These are phyloP conservation scores for Drosophila mauritiana DNA, from an alignment of 1,140 invertebrate genomes.

Conservation along the genomic window DNA sequence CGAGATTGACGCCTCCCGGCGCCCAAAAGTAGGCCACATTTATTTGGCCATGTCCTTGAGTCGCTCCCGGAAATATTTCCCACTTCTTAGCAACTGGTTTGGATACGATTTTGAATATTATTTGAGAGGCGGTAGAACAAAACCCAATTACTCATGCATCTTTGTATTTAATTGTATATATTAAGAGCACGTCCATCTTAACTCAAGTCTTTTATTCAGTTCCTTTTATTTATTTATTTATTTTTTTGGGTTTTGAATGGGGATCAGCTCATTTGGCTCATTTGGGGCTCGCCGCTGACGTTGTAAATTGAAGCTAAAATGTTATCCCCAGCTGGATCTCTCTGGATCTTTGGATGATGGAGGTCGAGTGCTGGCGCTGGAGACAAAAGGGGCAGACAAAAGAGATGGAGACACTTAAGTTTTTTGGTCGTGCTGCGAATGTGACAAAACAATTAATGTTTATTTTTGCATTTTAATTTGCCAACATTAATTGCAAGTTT, in stretches of 20 bases:
- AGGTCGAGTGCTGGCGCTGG: conserved; percentile 1
- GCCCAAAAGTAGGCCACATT: conserved; percentile 19
- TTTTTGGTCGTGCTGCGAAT: conserved; percentile 35
- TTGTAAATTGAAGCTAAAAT: conserved; percentile 49
- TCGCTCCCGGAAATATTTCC: neutral
- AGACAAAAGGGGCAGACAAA: conserved; percentile 1
- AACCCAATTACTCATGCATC: too few relatives aligned
- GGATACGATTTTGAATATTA: neutral
- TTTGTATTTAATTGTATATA: neutral
- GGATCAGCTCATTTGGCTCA: conserved; percentile 6
- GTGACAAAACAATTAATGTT: conserved; percentile 82
- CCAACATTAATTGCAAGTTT: conserved; percentile 83
- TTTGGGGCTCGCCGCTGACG: conserved; percentile 8
- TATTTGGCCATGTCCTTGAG: neutral
- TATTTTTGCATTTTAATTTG: conserved; percentile 84
- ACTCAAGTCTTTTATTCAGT: conserved; percentile 13
- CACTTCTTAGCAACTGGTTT: neutral
- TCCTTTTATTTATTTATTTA: neutral
- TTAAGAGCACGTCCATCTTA: neutral
- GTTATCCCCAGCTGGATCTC: conserved; percentile 46
- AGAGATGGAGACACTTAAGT: conserved; percentile 49
- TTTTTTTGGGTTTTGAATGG: neutral
- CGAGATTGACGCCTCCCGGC: conserved; percentile 9
- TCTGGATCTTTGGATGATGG: conserved; percentile 16
- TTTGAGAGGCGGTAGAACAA: neutral